Conservation (phyloP, 2,797 vertebrate species). For the Propithecus perrieri region DNA sequence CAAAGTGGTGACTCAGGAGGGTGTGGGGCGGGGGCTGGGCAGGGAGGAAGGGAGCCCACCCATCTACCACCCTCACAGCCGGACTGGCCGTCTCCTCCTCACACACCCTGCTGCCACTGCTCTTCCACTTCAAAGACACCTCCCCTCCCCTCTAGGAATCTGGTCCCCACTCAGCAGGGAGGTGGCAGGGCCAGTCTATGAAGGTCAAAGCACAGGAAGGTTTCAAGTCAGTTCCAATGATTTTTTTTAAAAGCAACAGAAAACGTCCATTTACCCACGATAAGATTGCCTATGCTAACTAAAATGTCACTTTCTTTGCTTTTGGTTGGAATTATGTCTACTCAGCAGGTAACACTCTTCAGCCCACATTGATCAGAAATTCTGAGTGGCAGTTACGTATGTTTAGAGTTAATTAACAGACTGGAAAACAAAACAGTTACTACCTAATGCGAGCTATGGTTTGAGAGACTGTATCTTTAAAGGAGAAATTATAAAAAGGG, state of each 20-base stretch:
- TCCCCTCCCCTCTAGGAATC: not conserved
- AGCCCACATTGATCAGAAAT: not conserved
- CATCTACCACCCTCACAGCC: too few species aligned
- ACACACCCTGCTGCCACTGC: not conserved
- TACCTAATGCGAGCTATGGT: not conserved
- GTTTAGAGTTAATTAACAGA: conserved; percentile 70
- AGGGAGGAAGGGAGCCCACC: not conserved
- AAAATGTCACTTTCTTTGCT: conserved; percentile 53
- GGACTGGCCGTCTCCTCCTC: not conserved
- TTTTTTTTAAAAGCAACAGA: conserved; percentile 10
- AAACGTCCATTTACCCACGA: not conserved
- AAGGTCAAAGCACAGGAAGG: not conserved
- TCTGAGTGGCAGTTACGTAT: conserved; percentile 53
- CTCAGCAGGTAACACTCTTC: conserved; percentile 58
- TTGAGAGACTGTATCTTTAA: not conserved
- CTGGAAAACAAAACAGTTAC: conserved; percentile 54
- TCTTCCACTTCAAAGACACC: not conserved
- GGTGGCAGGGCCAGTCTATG: not conserved
- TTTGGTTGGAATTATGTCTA: conserved; percentile 30
- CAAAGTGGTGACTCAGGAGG: not conserved
- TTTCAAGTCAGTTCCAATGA: not conserved
- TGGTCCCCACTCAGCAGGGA: not conserved
- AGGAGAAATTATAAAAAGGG: conserved; percentile 2
- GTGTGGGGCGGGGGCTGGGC: too few species aligned
- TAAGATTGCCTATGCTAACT: conserved; percentile 32